Percentiles rank a stretch among this genome's conserved stretches.
Evolutionary conservation across 1,140 invertebrate species (phyloP).

Genomic region (Bicyclus anynana): DNA sequence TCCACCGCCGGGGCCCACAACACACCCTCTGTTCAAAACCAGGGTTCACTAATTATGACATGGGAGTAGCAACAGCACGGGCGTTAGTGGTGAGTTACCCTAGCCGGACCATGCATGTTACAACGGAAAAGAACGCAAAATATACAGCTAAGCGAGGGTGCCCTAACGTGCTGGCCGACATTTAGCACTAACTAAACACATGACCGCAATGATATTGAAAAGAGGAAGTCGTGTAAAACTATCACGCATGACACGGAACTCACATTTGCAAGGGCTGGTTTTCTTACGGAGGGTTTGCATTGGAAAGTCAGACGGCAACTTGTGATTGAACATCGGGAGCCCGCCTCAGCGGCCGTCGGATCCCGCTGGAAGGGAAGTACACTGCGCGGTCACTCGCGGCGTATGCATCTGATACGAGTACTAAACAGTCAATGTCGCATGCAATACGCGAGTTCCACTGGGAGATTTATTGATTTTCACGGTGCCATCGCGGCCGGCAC

Average conservation of each 20-base stretch:
- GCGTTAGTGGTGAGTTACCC: constrained; percentile 46
- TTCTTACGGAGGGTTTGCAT: constrained; percentile 94
- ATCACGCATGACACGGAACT: constrained; percentile 74
- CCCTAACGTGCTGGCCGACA: constrained; percentile 52
- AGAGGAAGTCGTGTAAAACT: constrained; percentile 44
- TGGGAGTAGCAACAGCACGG: constrained; percentile 48
- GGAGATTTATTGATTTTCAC: constrained; percentile 69
- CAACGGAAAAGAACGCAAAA: constrained; percentile 62
- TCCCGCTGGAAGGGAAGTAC: constrained; percentile 63
- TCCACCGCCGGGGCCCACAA: constrained; percentile 50
- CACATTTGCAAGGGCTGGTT: constrained; percentile 93
- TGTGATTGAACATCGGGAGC: constrained; percentile 74
- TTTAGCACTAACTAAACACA: constrained; percentile 66
- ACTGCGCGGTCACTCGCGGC: constrained; percentile 45
- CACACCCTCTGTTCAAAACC: constrained; percentile 71
- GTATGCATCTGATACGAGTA: constrained; percentile 37
- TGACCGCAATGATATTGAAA: constrained; percentile 36
- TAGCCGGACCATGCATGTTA: constrained; percentile 58
- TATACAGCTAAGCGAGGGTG: constrained; percentile 60
- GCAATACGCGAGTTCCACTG: constrained; percentile 44
- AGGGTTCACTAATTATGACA: constrained; percentile 66
- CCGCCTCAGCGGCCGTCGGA: constrained; percentile 37
- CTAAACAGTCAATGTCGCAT: constrained; percentile 33
- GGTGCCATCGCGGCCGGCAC: constrained; percentile 31
- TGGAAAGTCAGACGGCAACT: constrained; percentile 75